Evolutionary conservation across 2,888 invertebrate species (phyloP).

Genomic region (Pemphredon lugubris): DNA sequence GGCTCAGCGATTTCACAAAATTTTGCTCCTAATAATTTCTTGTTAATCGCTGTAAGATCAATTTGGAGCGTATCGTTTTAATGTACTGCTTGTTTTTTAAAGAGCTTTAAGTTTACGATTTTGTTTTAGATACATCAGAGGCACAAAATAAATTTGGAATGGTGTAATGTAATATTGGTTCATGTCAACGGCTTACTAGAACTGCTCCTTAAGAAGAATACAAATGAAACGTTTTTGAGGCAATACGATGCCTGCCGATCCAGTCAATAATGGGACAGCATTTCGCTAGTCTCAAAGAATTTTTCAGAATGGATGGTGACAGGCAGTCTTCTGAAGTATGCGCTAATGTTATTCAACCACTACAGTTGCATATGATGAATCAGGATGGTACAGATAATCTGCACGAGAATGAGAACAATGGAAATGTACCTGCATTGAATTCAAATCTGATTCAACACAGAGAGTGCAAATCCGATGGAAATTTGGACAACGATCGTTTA

Average conservation of each 20-base stretch:
- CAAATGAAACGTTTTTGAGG: conserved; percentile 47
- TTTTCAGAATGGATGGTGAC: conserved; percentile 78
- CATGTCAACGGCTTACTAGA: too few species aligned
- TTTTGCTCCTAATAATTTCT: too few species aligned
- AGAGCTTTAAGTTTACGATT: too few species aligned
- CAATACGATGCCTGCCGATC: conserved; percentile 75
- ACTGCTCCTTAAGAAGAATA: conserved; percentile 29
- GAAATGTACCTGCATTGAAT: conserved; percentile 70
- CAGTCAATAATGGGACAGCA: conserved; percentile 80
- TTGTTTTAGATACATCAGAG: not conserved
- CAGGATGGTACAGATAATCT: conserved; percentile 65
- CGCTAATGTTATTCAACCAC: conserved; percentile 63
- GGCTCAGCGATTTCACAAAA: too few species aligned
- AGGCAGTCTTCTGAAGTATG: conserved; percentile 69
- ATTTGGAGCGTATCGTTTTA: not conserved
- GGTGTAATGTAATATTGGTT: not conserved
- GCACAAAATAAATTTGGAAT: not conserved
- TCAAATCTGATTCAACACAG: conserved; percentile 68
- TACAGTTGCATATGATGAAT: conserved; percentile 67
- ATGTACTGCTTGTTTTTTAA: not conserved
- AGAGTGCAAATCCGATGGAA: conserved; percentile 71
- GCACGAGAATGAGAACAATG: conserved; percentile 72
- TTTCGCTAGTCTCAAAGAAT: conserved; percentile 80
- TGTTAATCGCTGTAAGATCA: too few species aligned
- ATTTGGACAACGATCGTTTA: conserved; percentile 73